These are phyloP conservation scores for Noctilio leporinus DNA, from an alignment of 2,113 vertebrate species.

Conservation along the genomic window DNA sequence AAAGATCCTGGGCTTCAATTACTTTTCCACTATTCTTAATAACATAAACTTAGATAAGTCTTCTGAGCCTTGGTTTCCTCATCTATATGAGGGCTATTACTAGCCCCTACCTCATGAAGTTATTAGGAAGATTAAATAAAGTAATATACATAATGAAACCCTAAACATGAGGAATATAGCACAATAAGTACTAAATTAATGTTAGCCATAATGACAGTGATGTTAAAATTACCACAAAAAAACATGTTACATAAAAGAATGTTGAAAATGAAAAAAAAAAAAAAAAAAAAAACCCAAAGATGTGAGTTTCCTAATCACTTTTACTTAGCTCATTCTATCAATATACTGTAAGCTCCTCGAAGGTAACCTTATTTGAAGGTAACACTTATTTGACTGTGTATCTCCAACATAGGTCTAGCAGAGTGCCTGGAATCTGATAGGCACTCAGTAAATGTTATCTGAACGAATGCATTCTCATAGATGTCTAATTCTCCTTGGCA, in stretches of 20 bases:
- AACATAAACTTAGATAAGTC: background rate
- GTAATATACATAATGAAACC: background rate
- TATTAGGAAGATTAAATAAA: constrained; percentile 1
- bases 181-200: background rate
- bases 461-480: background rate
- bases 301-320: background rate
- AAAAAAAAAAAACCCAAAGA: background rate
- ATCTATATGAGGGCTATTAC: background rate
- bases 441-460: background rate
- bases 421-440: background rate
- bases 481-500: background rate
- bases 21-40: background rate
- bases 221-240: constrained; percentile 16
- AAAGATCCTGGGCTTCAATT: background rate
- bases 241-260: background rate
- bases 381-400: background rate
- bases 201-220: background rate
- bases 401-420: background rate
- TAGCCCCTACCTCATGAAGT: background rate
- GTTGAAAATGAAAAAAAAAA: background rate
- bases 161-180: background rate
- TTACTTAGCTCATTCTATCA: background rate
- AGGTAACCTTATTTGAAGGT: too few relatives aligned
- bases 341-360: background rate
- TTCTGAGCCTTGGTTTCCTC: background rate